Conservation (phyloP, 2,888 invertebrate species). For the Labia minor region DNA sequence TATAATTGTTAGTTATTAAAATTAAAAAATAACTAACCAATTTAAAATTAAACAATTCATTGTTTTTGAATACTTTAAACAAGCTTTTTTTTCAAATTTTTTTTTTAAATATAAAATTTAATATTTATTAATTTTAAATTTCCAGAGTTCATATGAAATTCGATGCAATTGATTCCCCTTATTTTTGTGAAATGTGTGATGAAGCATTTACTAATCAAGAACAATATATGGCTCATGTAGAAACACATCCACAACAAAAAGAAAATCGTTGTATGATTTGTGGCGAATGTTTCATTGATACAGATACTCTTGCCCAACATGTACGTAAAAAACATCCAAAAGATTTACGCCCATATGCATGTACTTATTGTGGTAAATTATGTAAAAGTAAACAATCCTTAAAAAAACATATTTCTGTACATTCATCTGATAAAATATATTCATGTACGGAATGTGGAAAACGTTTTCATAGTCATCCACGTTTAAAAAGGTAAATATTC, state of each 20-base stretch:
- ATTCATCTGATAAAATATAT: constrained; percentile 51
- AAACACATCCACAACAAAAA: constrained; percentile 52
- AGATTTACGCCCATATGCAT: constrained; percentile 52
- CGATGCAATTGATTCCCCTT: constrained; percentile 34
- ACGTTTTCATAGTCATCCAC: constrained; percentile 58
- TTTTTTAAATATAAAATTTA: no score
- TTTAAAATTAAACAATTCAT: no score
- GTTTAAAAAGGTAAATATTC: constrained; percentile 35
- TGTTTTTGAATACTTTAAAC: no score
- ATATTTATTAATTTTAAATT: no score
- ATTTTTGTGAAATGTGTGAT: constrained; percentile 69
- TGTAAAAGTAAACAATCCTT: constrained; percentile 57
- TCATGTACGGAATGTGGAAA: constrained; percentile 58
- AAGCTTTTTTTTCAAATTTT: no score
- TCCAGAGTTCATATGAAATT: constrained; percentile 24
- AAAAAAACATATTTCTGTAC: constrained; percentile 58
- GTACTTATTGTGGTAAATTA: constrained; percentile 53
- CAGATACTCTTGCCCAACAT: constrained; percentile 51
- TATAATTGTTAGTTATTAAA: no score
- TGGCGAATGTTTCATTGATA: constrained; percentile 52
- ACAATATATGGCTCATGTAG: constrained; percentile 55
- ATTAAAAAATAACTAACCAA: no score
- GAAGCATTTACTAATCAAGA: constrained; percentile 45
- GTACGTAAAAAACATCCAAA: constrained; percentile 48
- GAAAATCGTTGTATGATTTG: constrained; percentile 50